Percentiles rank a stretch among this genome's conserved stretches.
These are phyloP conservation scores for Sphinx pinastri DNA, from an alignment of 2,888 invertebrate genomes.

Conservation along the genomic window DNA sequence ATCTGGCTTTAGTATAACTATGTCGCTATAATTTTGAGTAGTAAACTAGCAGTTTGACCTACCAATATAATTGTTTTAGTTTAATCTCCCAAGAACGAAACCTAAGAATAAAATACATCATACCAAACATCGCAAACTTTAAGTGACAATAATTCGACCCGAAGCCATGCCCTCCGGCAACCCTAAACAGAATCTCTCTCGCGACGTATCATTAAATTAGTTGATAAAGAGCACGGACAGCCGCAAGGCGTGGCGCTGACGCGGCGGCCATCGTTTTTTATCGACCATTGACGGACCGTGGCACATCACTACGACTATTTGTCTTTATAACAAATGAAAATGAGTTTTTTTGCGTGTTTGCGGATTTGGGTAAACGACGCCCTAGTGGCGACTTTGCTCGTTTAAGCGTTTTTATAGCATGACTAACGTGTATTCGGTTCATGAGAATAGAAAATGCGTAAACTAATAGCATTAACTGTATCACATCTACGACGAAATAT, in stretches of 20 bases:
- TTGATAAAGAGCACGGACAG: slow-evolving; percentile 37
- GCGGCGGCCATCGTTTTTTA: slow-evolving; percentile 55
- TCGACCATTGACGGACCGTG: slow-evolving; percentile 39
- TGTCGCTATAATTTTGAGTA: no score
- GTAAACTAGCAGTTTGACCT: no score
- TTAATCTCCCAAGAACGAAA: neutral
- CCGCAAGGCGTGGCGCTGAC: slow-evolving; percentile 59
- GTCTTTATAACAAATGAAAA: slow-evolving; percentile 23
- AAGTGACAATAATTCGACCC: slow-evolving; percentile 18
- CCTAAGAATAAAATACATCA: neutral
- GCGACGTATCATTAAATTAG: slow-evolving; percentile 35
- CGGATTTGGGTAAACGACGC: neutral
- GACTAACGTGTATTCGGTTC: neutral
- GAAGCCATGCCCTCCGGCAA: slow-evolving; percentile 4
- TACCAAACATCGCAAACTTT: neutral
- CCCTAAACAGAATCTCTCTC: slow-evolving; percentile 18
- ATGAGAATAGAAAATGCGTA: no score
- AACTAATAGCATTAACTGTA: no score
- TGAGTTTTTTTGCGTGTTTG: slow-evolving; percentile 25
- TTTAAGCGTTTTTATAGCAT: neutral
- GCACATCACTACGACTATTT: slow-evolving; percentile 28
- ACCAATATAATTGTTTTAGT: neutral
- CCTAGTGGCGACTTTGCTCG: neutral
- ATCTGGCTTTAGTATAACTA: no score
- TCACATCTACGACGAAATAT: no score